Conservation (phyloP, 2,888 invertebrate species). For the Melanotus villosus region DNA sequence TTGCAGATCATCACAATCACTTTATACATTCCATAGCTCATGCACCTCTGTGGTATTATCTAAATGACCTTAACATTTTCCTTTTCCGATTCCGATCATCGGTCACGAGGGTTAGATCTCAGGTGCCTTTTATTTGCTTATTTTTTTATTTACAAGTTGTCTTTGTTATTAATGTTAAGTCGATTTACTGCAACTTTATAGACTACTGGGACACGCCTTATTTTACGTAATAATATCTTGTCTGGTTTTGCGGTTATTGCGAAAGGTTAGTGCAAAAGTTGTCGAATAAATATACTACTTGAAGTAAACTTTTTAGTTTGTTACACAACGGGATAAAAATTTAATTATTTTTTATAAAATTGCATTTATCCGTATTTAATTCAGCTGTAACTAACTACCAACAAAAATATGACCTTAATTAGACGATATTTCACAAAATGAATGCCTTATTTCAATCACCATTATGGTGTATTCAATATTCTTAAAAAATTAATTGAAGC, state of each 20-base stretch:
- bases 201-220: neutral
- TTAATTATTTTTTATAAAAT: too few species aligned
- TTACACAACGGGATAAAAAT: too few species aligned
- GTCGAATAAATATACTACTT: neutral
- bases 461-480: too few species aligned
- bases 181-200: neutral
- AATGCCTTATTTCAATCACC: too few species aligned
- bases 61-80: constrained; percentile 10
- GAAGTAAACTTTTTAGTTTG: too few species aligned
- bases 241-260: constrained; percentile 8
- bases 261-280: constrained; percentile 21
- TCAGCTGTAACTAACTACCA: too few species aligned
- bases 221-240: constrained; percentile 19
- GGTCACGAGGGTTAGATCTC: constrained; percentile 8
- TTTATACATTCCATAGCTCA: too few species aligned
- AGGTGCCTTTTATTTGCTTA: neutral
- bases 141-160: neutral
- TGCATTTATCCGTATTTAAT: too few species aligned
- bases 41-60: neutral
- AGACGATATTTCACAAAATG: too few species aligned
- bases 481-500: neutral
- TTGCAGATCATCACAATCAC: too few species aligned
- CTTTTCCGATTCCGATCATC: constrained; percentile 3
- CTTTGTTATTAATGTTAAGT: constrained; percentile 8
- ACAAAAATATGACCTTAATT: too few species aligned